These are phyloP conservation scores for Steatocranus sp. DNA, from an alignment of 2,797 vertebrate genomes.

Conservation along the genomic window DNA sequence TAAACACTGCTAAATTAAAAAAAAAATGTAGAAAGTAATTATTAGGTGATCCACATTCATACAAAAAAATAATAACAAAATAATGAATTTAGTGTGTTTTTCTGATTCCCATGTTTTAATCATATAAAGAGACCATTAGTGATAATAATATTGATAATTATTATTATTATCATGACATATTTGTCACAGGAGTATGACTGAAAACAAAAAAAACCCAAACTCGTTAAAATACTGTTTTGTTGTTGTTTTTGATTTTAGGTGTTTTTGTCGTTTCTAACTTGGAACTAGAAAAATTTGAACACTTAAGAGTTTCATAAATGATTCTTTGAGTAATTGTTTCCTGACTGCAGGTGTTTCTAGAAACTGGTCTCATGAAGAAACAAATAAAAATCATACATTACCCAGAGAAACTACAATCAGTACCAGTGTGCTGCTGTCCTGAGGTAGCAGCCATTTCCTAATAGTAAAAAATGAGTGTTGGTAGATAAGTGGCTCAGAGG, in stretches of 20 bases:
- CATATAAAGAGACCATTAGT: background rate
- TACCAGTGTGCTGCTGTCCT: background rate
- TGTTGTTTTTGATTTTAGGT: background rate
- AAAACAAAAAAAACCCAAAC: fast-evolving
- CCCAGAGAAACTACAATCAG: background rate
- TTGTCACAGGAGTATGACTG: background rate
- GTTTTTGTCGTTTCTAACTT: background rate
- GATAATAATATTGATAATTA: background rate
- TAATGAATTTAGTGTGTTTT: background rate
- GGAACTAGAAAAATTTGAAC: background rate
- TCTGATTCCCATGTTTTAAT: background rate
- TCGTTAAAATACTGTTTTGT: background rate
- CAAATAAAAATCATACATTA: background rate
- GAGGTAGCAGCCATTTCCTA: background rate
- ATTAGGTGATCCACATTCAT: background rate
- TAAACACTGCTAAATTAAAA: background rate
- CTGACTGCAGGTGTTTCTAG: background rate
- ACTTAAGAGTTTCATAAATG: background rate
- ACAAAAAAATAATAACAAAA: background rate
- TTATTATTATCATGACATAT: background rate
- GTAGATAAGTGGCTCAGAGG: background rate
- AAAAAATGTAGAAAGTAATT: background rate
- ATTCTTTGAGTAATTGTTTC: background rate
- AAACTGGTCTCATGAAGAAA: background rate
- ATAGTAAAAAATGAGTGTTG: background rate